Percentiles rank a stretch among this genome's conserved stretches.
Evolutionary conservation across 2,113 vertebrate species (phyloP).

Genomic region (Gymnorhina tibicen): DNA sequence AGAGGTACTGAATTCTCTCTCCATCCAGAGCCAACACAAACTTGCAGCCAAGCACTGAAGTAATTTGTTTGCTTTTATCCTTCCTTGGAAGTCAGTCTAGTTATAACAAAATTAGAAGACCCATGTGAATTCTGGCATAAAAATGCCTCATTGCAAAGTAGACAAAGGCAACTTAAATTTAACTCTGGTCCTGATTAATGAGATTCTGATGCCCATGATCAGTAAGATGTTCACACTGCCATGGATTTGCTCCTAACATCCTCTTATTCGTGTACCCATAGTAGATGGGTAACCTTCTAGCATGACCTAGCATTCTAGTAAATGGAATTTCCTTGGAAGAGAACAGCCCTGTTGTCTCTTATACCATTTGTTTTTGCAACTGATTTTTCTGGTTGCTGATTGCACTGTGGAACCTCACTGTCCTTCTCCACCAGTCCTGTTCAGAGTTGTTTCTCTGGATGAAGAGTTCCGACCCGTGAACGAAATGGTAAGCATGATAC

Average conservation of each 20-base stretch:
- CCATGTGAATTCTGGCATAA: background rate
- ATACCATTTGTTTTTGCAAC: background rate
- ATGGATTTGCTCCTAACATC: background rate
- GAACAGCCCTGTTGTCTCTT: background rate
- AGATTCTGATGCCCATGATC: background rate
- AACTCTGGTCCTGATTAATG: background rate
- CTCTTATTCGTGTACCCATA: background rate
- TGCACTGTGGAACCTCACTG: background rate
- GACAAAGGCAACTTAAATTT: background rate
- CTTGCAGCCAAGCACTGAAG: background rate
- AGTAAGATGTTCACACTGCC: background rate
- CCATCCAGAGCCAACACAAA: background rate
- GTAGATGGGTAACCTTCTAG: background rate
- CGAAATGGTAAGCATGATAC: constrained; percentile 60
- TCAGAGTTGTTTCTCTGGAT: constrained; percentile 71
- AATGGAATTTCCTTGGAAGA: background rate
- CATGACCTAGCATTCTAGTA: background rate
- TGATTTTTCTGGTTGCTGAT: background rate
- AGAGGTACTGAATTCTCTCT: background rate
- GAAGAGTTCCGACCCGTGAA: constrained; percentile 60
- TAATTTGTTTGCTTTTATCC: background rate
- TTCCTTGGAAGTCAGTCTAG: background rate
- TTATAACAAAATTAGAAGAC: background rate
- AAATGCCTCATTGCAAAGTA: background rate
- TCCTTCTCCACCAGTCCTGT: constrained; percentile 65